These are phyloP conservation scores for Plectrocnemia conspersa DNA, from an alignment of 1,140 invertebrate genomes.

Conservation along the genomic window DNA sequence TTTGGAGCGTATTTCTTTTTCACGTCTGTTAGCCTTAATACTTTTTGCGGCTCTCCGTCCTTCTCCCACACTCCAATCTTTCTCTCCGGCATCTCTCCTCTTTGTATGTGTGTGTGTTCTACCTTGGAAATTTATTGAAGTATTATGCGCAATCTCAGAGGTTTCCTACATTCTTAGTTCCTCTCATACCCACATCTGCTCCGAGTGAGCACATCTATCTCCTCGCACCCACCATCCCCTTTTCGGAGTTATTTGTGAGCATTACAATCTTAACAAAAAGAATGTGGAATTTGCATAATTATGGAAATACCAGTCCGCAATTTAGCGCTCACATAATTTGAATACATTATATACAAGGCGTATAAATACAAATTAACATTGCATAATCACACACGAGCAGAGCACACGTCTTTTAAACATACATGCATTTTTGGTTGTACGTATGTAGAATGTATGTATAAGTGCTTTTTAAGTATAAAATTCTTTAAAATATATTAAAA, in stretches of 20 bases:
- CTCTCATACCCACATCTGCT: slow-evolving; percentile 16
- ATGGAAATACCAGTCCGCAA: not conserved
- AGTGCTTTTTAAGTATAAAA: no score
- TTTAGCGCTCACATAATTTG: slow-evolving; percentile 2
- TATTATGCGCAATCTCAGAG: slow-evolving; percentile 36
- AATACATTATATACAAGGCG: no score
- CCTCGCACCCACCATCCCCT: slow-evolving; percentile 18
- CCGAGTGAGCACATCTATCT: slow-evolving; percentile 28
- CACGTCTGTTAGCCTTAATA: slow-evolving; percentile 28
- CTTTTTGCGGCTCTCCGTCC: slow-evolving; percentile 33
- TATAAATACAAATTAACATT: no score
- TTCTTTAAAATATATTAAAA: no score
- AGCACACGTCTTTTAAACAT: no score
- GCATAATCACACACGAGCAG: no score
- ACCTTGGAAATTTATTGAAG: slow-evolving; percentile 33
- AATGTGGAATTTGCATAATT: slow-evolving; percentile 12
- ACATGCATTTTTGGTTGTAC: no score
- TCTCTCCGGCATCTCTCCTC: slow-evolving; percentile 8
- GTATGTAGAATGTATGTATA: no score
- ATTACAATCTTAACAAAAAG: slow-evolving; percentile 12
- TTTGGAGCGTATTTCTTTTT: slow-evolving; percentile 22
- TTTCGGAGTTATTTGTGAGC: slow-evolving; percentile 4
- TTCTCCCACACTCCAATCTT: no score
- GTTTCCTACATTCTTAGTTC: slow-evolving; percentile 27
- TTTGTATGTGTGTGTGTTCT: not conserved